Percentiles rank a stretch among this genome's conserved stretches.
phyloP scores from a whole-genome alignment of 2,113 vertebrate species.

The Laticauda colubrina region DNA sequence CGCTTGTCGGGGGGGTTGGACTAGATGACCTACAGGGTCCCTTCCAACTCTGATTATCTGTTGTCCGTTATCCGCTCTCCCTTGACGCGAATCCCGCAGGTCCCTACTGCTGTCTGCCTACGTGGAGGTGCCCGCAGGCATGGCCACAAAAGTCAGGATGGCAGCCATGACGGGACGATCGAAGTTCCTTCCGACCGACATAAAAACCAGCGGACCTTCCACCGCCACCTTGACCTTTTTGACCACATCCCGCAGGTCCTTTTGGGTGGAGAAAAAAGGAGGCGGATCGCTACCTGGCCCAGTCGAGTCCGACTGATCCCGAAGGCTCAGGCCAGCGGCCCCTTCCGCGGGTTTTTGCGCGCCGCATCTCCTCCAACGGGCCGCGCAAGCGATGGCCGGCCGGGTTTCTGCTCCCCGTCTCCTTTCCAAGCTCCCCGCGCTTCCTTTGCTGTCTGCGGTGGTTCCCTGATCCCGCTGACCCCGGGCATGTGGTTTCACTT shows the following conservation, averaged over 20 bases:
- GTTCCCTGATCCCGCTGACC: slow-evolving; percentile 98
- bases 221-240: background rate
- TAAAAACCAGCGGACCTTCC: background rate
- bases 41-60: no score
- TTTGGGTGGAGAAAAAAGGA: background rate
- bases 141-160: background rate
- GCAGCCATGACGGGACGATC: background rate
- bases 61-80: background rate
- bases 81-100: background rate
- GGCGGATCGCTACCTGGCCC: slow-evolving; percentile 42
- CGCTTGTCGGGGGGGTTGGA: no score
- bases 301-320: slow-evolving; percentile 81
- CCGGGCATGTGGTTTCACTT: slow-evolving; percentile 99
- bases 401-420: slow-evolving; percentile 98
- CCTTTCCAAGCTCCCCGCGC: slow-evolving; percentile 90
- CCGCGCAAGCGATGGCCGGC: slow-evolving; percentile 91
- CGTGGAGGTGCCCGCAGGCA: background rate
- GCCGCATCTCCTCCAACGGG: slow-evolving; percentile 95
- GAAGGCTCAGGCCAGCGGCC: slow-evolving; percentile 76
- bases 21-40: no score
- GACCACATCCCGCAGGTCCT: background rate
- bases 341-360: slow-evolving; percentile 80
- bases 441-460: slow-evolving; percentile 93
- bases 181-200: background rate
- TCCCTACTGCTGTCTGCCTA: background rate